Conservation (phyloP, 2,113 vertebrate species). For the Tapirus terrestris region DNA sequence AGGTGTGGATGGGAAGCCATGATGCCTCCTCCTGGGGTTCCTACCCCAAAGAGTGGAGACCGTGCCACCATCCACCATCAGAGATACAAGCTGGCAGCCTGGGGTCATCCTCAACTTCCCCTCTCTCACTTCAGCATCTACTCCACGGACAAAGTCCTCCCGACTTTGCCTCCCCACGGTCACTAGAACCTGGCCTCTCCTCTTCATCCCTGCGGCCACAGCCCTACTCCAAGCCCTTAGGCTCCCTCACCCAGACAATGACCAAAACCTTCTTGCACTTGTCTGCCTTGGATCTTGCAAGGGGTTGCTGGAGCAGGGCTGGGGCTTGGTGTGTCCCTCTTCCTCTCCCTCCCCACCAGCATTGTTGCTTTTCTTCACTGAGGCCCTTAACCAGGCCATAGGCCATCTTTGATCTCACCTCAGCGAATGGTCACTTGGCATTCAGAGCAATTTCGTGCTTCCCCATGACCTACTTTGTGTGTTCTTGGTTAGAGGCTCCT, state of each 20-base stretch:
- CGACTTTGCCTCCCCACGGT: not conserved
- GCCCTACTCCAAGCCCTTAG: not conserved
- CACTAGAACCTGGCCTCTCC: not conserved
- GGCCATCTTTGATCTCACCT: not conserved
- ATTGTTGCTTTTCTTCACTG: not conserved
- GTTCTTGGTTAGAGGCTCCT: not conserved
- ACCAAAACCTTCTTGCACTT: not conserved
- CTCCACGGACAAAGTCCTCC: not conserved
- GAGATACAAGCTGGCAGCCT: not conserved
- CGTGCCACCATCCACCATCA: not conserved
- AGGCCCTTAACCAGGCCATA: not conserved
- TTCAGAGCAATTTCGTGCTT: not conserved
- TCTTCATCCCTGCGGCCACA: not conserved
- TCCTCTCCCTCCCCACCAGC: too few relatives aligned
- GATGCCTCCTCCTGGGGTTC: not conserved
- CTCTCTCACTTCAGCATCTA: not conserved
- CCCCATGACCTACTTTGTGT: conserved; percentile 40
- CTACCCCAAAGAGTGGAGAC: not conserved
- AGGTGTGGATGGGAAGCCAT: not conserved
- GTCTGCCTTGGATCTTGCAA: not conserved
- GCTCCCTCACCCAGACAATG: not conserved
- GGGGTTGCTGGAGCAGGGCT: not conserved
- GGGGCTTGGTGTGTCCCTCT: not conserved
- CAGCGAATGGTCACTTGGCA: not conserved
- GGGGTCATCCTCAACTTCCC: not conserved